These are phyloP conservation scores for Bombus superbus DNA, from an alignment of 1,140 invertebrate genomes.

Conservation along the genomic window DNA sequence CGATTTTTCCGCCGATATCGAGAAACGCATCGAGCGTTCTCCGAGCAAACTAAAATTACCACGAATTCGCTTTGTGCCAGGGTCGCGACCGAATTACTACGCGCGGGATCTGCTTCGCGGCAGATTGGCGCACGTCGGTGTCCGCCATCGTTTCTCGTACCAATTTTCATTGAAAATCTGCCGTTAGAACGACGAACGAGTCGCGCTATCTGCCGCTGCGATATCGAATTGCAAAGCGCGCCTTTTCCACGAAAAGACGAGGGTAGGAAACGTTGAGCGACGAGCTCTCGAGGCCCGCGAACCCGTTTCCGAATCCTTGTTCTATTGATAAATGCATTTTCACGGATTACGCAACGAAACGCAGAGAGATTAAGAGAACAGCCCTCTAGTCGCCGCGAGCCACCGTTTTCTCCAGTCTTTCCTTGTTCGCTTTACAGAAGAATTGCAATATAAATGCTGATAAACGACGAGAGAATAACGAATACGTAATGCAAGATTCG, in stretches of 20 bases:
- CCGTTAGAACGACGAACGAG: neutral
- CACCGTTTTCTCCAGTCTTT: neutral
- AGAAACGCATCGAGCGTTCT: neutral
- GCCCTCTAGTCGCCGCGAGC: no score
- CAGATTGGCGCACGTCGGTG: conserved; percentile 12
- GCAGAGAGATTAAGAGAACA: neutral
- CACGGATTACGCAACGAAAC: neutral
- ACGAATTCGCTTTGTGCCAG: conserved; percentile 33
- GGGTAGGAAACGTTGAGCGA: neutral
- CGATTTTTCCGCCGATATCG: neutral
- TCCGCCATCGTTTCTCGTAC: neutral
- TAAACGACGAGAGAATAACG: neutral
- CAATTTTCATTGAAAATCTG: neutral
- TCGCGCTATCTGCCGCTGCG: neutral
- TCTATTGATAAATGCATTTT: neutral
- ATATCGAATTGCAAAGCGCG: neutral
- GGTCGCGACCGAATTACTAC: neutral
- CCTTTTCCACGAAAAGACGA: neutral
- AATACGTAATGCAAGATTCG: neutral
- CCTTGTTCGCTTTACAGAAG: neutral
- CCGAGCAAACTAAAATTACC: conserved; percentile 44
- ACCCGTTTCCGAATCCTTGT: neutral
- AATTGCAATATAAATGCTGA: neutral
- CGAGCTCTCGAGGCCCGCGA: neutral
- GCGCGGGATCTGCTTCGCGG: no score